Evolutionary conservation across 92 coral and sea anemone genomes (phyloP).

Genomic region (Actinostola sp.): DNA sequence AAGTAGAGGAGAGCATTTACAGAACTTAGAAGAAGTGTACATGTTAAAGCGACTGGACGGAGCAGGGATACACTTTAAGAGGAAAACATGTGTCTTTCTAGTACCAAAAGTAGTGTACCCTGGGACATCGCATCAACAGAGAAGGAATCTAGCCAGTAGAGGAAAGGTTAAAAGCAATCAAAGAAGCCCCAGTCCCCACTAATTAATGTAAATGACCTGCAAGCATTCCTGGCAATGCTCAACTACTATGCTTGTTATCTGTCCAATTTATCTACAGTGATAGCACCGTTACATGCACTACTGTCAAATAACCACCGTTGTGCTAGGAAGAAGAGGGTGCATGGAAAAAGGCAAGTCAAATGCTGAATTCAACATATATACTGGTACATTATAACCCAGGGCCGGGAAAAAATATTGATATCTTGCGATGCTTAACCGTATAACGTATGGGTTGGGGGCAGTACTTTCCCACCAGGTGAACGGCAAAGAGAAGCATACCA

Average conservation of each 20-base stretch:
- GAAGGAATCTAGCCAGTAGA: slow-evolving; percentile 1
- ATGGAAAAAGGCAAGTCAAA: too few species aligned
- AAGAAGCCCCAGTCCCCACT: slow-evolving; percentile 17
- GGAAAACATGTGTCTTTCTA: slow-evolving; percentile 14
- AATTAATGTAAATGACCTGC: slow-evolving; percentile 26
- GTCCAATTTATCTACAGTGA: slow-evolving; percentile 20
- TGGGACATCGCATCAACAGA: slow-evolving; percentile 10
- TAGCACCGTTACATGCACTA: too few species aligned
- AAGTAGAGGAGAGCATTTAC: not conserved
- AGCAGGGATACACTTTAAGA: slow-evolving; percentile 17
- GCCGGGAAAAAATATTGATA: too few species aligned
- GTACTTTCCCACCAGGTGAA: slow-evolving; percentile 33
- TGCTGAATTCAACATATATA: too few species aligned
- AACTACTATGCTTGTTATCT: slow-evolving; percentile 32
- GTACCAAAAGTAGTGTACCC: slow-evolving; percentile 25
- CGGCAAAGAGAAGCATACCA: slow-evolving; percentile 43
- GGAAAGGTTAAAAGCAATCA: slow-evolving; percentile 22
- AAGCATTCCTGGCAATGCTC: slow-evolving; percentile 31
- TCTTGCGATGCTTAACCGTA: too few species aligned
- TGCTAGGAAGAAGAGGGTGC: too few species aligned
- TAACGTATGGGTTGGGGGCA: slow-evolving; percentile 56
- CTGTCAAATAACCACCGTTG: too few species aligned
- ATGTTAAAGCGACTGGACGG: slow-evolving; percentile 27
- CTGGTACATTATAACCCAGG: too few species aligned
- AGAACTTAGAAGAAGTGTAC: slow-evolving; percentile 12